Base-by-base conservation (phyloP, 2,797 vertebrate species). In the Ibycter americanus region DNA sequence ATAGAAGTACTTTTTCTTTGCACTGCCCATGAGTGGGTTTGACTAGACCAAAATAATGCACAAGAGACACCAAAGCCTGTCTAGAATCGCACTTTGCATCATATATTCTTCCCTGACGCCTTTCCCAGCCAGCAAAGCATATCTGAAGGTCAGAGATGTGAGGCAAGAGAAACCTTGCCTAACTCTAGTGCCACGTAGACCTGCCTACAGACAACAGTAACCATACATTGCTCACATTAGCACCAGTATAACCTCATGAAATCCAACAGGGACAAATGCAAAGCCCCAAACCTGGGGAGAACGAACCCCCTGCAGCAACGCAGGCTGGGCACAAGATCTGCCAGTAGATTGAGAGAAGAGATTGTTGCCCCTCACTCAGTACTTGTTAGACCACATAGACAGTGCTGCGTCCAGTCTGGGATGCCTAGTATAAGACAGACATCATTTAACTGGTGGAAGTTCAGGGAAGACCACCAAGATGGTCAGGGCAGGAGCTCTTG, bases 41-140 rank as follows among this genome's bases (percentile, higher is more conserved):
- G 81, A 80, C 83, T 96, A 94, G 77, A 93, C 59, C 88, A 90
- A 94, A 96, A 96, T 82, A 95, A 90, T 58, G 66, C 59, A 84
- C 32, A 87, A 71, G 70, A 89, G 44, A 65, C 47, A 59, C 25
- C 1, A 3, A 80, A 94, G 55, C 34, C 70, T 90, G 58, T 38
- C 55, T 89, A 27, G 63, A 84, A 84, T 79, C 2, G 0, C 46
- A 49, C 21, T 96, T 62, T 79, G 38, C 26, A 46, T 55, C 51
- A 16, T 7, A 21, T 36, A 55, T 52, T 89, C 86, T 87, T 73
- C 54, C 42, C 32, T 2, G 8, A 58, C 0, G 4, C 22, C 46
- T 90, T 66, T 77, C 46, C 66, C 83, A 84, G 74, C 19, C 47
- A 55, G 32, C 5, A 77, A 59, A 79, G 11, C 1, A 0, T 46